phyloP scores from a whole-genome alignment of 1,140 invertebrate species.

The Holotrichia oblita region DNA sequence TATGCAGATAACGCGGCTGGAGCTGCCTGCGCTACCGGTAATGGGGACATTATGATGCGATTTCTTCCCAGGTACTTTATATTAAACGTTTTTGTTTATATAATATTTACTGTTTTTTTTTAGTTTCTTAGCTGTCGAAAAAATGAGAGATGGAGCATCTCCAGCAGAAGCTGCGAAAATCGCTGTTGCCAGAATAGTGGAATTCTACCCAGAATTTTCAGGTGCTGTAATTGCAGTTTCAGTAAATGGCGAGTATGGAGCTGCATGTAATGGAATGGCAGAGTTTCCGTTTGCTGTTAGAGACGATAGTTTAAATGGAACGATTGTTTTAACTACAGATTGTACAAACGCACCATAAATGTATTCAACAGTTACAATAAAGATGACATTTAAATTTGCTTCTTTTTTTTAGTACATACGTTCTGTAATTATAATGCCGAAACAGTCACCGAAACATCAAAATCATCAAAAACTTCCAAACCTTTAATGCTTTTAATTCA shows the following conservation, averaged over 20 bases:
- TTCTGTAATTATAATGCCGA: too few relatives aligned
- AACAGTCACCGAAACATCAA: too few relatives aligned
- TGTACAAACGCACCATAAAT: conserved; percentile 31
- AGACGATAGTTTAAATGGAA: conserved; percentile 44
- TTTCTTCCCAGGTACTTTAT: conserved; percentile 84
- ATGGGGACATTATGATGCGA: conserved; percentile 97
- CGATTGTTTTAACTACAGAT: conserved; percentile 41
- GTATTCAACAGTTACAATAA: background rate
- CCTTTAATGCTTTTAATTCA: too few relatives aligned
- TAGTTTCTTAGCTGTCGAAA: conserved; percentile 88
- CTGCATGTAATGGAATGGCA: conserved; percentile 83
- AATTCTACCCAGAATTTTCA: conserved; percentile 81
- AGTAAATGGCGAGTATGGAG: conserved; percentile 79
- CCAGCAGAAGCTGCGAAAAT: conserved; percentile 74
- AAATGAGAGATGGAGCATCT: conserved; percentile 78
- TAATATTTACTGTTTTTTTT: conserved; percentile 1
- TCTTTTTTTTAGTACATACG: too few relatives aligned
- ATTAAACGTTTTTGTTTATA: background rate
- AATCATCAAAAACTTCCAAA: too few relatives aligned
- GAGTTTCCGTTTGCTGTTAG: conserved; percentile 75
- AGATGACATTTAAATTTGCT: too few relatives aligned
- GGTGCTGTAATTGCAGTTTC: conserved; percentile 85
- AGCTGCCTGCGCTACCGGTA: conserved; percentile 92
- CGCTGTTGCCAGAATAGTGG: conserved; percentile 74
- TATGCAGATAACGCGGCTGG: conserved; percentile 93